Evolutionary conservation across 2,888 invertebrate genomes (phyloP), one percentile per base, ranked within the genome.

Genomic region (Caenorhabditis sp.): DNA sequence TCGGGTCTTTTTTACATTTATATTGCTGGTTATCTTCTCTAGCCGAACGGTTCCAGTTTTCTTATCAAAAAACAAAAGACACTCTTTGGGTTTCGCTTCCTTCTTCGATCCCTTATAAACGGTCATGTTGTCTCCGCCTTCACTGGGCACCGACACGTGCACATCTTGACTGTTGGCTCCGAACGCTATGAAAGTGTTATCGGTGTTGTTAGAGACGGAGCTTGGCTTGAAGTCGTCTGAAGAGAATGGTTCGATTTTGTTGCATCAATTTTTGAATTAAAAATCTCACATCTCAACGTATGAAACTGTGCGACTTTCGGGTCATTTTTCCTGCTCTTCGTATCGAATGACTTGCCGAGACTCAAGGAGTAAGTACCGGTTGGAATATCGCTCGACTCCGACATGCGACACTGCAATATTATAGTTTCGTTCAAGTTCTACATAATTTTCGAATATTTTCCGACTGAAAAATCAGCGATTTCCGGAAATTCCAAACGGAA

Each of bases 191-290:
- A 87, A 91, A 16, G 90, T 87, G 47, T 91, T 87, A 47, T 91
- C 91, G 8, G 88, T 64, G 22, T 85, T 86, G 58, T 80, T 83
- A 7, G 87, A 80, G 14, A 85, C 84, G 2, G 90, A 90, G 56
- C 88, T 89, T 1, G 91, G 90, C 68, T 91, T 91, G 84, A 91
- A 91, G 73, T 91, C 91, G 70, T 89, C 91, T 91, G 69, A 90
- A 77, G 12, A 12, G 10, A 26, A 24, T 24, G 38, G 6, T 38
- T 31, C 7, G 5, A 31, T 31, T 31, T 31, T 31, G 4, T 31
- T 31, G 5, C 7, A 31, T 6, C 31, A 31, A 31, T 31, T 6
- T 31, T 31, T 31, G 5, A 7, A 7, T 31, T 6, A 12, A 0
- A 76, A 64, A 38, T 68, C 87, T 74, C 72, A 90, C 90, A 90